A percentile compares a stretch with the other conserved stretches of the same genome.
Conservation (phyloP, 2,113 vertebrate species). For the Rousettus leschenaultii region DNA sequence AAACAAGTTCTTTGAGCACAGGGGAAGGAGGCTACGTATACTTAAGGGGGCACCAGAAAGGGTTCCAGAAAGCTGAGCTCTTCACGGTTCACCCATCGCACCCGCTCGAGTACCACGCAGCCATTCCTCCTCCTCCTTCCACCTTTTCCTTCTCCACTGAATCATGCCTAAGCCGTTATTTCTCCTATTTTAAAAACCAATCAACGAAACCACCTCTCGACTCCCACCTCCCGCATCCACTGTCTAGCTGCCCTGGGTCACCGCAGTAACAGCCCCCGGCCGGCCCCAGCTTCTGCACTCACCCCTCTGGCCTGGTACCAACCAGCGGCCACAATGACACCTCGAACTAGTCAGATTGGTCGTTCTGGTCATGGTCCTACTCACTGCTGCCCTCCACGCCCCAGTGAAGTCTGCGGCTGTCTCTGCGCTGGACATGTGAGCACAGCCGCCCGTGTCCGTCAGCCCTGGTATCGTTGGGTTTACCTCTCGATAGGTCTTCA, state of each 20-base stretch:
- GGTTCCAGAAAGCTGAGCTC: background rate
- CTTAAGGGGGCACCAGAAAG: background rate
- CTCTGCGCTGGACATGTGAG: background rate
- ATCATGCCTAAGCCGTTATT: background rate
- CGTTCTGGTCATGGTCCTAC: background rate
- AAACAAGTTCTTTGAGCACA: background rate
- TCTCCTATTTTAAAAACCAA: background rate
- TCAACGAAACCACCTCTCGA: background rate
- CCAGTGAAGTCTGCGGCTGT: background rate
- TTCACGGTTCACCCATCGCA: background rate
- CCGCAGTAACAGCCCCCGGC: background rate
- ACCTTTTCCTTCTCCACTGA: background rate
- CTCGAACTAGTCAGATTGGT: background rate
- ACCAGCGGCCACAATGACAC: background rate
- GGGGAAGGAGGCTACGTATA: background rate
- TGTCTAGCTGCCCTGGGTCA: background rate
- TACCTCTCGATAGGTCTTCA: conserved; percentile 83
- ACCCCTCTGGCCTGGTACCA: background rate
- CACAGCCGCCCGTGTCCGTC: background rate
- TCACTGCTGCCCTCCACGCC: background rate
- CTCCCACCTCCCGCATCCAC: background rate
- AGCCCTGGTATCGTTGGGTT: background rate
- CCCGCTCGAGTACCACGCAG: background rate
- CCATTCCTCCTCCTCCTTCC: background rate
- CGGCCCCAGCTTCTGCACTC: background rate